Percentiles rank a stretch among this genome's conserved stretches.
Evolutionary conservation across 2,113 vertebrate genomes (phyloP).

Genomic region (Sylvietta virens): DNA sequence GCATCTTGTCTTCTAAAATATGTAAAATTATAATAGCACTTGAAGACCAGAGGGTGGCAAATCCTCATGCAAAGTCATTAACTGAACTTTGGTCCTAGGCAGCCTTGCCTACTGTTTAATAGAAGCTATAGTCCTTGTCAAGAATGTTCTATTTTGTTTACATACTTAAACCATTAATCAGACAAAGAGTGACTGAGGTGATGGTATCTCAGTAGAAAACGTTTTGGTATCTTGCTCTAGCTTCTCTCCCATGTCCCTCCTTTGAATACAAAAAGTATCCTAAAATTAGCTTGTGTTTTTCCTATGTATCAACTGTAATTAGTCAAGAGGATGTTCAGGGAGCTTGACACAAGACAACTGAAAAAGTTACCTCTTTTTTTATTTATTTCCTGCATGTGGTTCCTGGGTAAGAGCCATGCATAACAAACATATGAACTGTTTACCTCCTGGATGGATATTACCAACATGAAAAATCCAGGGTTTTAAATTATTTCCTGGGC

Average conservation of each 20-base stretch:
- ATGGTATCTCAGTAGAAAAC: not conserved
- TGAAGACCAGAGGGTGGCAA: slow-evolving; percentile 11
- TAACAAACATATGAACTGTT: slow-evolving; percentile 29
- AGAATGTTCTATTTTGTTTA: not conserved
- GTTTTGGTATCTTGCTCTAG: slow-evolving; percentile 1
- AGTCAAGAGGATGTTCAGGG: slow-evolving; percentile 2
- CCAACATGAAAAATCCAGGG: not conserved
- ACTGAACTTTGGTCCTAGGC: not conserved
- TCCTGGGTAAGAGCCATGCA: not conserved
- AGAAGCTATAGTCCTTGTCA: slow-evolving; percentile 40
- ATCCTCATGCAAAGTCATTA: slow-evolving; percentile 28
- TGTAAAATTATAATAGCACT: not conserved
- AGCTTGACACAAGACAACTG: not conserved
- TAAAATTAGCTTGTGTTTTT: not conserved
- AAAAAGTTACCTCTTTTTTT: not conserved
- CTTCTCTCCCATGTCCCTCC: slow-evolving; percentile 20
- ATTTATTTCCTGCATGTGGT: slow-evolving; percentile 9
- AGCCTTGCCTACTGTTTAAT: slow-evolving; percentile 32
- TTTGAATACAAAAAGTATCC: slow-evolving; percentile 24
- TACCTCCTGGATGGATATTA: slow-evolving; percentile 41
- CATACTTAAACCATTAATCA: slow-evolving; percentile 51
- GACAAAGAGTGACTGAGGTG: not conserved
- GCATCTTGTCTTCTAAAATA: slow-evolving; percentile 32
- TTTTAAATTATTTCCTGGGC: slow-evolving; percentile 49
- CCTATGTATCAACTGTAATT: slow-evolving; percentile 35